Conservation (phyloP, 1,140 invertebrate species). For the Macrocentrus cingulum region DNA sequence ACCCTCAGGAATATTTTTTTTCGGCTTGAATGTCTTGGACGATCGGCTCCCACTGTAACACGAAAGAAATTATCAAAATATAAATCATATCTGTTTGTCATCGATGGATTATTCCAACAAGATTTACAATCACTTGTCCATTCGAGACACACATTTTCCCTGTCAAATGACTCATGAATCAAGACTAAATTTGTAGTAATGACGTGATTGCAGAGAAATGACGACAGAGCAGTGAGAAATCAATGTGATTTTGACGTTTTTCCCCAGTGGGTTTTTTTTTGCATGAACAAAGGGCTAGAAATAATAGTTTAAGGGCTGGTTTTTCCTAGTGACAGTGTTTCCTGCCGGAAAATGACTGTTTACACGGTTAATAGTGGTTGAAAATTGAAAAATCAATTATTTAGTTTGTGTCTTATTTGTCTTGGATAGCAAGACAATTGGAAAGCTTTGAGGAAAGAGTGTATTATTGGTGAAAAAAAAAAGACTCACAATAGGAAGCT, state of each 20-base stretch:
- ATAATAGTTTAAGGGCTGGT: no score
- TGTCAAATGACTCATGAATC: slow-evolving; percentile 27
- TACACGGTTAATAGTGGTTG: no score
- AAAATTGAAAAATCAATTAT: no score
- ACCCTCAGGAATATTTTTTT: slow-evolving; percentile 98
- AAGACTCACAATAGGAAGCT: slow-evolving; percentile 32
- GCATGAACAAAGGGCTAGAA: no score
- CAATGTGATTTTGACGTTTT: no score
- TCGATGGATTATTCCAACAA: neutral
- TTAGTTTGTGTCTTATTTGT: no score
- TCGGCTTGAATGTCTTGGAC: slow-evolving; percentile 97
- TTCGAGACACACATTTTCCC: slow-evolving; percentile 7
- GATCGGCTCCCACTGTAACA: slow-evolving; percentile 76
- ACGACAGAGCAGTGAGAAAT: neutral
- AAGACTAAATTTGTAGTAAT: slow-evolving; percentile 26
- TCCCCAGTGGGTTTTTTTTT: no score
- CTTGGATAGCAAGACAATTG: neutral
- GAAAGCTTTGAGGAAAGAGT: neutral
- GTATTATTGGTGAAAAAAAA: neutral
- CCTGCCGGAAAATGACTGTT: no score
- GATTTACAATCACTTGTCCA: neutral
- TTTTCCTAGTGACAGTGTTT: no score
- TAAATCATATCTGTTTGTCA: neutral
- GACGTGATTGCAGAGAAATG: slow-evolving; percentile 17
- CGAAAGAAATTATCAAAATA: slow-evolving; percentile 6